These are phyloP conservation scores for Sprattus sprattus DNA, from an alignment of 2,113 vertebrate species.

Conservation along the genomic window DNA sequence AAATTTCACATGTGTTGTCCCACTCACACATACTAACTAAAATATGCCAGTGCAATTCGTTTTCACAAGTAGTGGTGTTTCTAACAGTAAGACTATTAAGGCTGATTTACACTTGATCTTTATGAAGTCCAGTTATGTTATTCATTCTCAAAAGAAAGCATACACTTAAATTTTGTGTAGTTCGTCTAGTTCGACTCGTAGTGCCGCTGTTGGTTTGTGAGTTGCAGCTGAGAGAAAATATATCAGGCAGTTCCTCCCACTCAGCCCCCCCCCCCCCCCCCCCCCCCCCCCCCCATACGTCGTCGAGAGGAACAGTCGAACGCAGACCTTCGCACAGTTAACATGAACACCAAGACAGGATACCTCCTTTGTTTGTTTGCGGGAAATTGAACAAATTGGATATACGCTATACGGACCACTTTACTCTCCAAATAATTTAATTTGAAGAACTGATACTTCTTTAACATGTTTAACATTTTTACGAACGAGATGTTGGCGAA, in stretches of 20 bases:
- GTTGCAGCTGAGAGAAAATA: conserved; percentile 14
- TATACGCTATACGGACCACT: not conserved
- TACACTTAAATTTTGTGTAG: not conserved
- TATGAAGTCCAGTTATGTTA: not conserved
- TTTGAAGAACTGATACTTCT: not conserved
- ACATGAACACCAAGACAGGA: not conserved
- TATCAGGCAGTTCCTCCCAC: conserved; percentile 31
- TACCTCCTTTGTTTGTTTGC: not conserved
- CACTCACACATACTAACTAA: too few relatives aligned
- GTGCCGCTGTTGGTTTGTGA: conserved; percentile 46
- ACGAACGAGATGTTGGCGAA: too few relatives aligned
- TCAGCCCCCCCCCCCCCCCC: not conserved
- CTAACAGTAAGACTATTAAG: not conserved
- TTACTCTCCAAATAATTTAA: not conserved
- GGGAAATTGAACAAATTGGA: not conserved
- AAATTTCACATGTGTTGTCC: too few relatives aligned
- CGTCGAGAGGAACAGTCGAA: not conserved
- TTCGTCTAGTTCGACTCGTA: conserved; percentile 27
- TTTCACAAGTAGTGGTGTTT: too few relatives aligned
- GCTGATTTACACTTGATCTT: not conserved
- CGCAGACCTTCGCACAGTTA: not conserved
- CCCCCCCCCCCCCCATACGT: too few relatives aligned
- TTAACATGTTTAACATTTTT: not conserved
- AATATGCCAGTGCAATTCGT: too few relatives aligned
- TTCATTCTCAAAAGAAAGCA: not conserved